A percentile compares a stretch with the other conserved stretches of the same genome.
Conservation (phyloP, 2,888 invertebrate genomes). For the Rhingia rostrata region DNA sequence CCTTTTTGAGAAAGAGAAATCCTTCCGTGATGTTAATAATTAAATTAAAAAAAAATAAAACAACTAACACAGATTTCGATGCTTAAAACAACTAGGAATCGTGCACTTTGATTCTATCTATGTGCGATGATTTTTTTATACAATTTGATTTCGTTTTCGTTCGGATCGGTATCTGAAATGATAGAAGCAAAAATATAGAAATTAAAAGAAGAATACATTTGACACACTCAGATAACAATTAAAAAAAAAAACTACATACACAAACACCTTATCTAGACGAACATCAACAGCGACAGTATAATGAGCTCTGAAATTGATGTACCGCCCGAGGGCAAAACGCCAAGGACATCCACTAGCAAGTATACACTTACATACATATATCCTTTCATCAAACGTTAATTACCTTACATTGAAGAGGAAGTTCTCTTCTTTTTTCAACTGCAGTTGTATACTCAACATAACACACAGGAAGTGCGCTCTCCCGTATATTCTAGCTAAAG, state of each 20-base stretch:
- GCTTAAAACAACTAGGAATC: slow-evolving; percentile 25
- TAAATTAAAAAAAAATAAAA: slow-evolving; percentile 34
- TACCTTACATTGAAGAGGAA: slow-evolving; percentile 50
- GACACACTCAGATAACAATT: slow-evolving; percentile 29
- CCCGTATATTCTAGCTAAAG: slow-evolving; percentile 29
- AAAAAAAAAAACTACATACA: neutral
- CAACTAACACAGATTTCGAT: slow-evolving; percentile 27
- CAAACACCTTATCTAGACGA: slow-evolving; percentile 44
- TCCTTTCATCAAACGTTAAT: slow-evolving; percentile 60
- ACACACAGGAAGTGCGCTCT: neutral
- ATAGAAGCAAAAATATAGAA: slow-evolving; percentile 37
- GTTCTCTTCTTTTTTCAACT: slow-evolving; percentile 35
- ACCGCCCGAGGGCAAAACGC: slow-evolving; percentile 44
- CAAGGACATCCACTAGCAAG: slow-evolving; percentile 43
- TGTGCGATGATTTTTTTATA: slow-evolving; percentile 55
- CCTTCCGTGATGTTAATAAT: slow-evolving; percentile 29
- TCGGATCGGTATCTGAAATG: slow-evolving; percentile 71
- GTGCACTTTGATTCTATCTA: slow-evolving; percentile 21
- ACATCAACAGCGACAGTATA: slow-evolving; percentile 37
- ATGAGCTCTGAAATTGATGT: slow-evolving; percentile 67
- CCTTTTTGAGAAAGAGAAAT: slow-evolving; percentile 39
- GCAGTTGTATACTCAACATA: slow-evolving; percentile 10
- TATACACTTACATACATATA: neutral
- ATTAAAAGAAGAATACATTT: slow-evolving; percentile 6
- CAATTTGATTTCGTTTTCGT: slow-evolving; percentile 71